Evolutionary conservation across 2,888 invertebrate species (phyloP).

Genomic region (Plutella xylostella): DNA sequence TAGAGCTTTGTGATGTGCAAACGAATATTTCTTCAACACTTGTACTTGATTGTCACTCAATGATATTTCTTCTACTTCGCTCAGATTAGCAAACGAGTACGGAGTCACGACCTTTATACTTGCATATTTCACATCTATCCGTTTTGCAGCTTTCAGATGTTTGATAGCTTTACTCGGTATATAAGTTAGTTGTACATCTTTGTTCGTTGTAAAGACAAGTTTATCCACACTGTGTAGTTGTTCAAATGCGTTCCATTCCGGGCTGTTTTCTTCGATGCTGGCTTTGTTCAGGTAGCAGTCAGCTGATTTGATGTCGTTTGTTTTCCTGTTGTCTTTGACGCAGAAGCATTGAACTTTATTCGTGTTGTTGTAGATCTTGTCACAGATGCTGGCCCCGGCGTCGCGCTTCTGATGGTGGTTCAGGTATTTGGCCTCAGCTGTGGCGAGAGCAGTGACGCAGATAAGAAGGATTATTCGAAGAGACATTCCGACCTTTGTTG

Average conservation of each 20-base stretch:
- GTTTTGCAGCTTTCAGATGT: slow-evolving; percentile 60
- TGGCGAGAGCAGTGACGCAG: slow-evolving; percentile 25
- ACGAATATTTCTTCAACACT: slow-evolving; percentile 72
- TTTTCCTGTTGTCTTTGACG: slow-evolving; percentile 24
- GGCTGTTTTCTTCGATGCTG: slow-evolving; percentile 68
- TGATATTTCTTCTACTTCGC: slow-evolving; percentile 72
- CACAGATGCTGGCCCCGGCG: slow-evolving; percentile 37
- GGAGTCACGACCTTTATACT: slow-evolving; percentile 74
- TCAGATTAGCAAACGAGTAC: slow-evolving; percentile 79
- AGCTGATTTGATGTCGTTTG: slow-evolving; percentile 66
- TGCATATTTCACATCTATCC: slow-evolving; percentile 76
- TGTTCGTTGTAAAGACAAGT: slow-evolving; percentile 75
- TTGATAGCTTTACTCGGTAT: slow-evolving; percentile 75
- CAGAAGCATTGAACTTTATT: slow-evolving; percentile 51
- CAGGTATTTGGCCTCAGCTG: slow-evolving; percentile 34
- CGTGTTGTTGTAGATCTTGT: slow-evolving; percentile 35
- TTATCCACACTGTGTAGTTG: slow-evolving; percentile 72
- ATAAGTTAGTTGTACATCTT: slow-evolving; percentile 72
- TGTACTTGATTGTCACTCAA: slow-evolving; percentile 77
- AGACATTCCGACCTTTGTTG: background rate
- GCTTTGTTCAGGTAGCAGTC: slow-evolving; percentile 77
- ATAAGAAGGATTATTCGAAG: slow-evolving; percentile 1
- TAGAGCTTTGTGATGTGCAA: slow-evolving; percentile 75
- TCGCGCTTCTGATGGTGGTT: slow-evolving; percentile 36
- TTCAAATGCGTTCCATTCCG: slow-evolving; percentile 75